Conservation (phyloP, 2,113 vertebrate genomes). For the rabbit (Oryctolagus cuniculus) region mOryCun1.1 NC_091439.1:20453501-20454000, state of each 20-base stretch:
- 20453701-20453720: neutral
- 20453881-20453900: neutral
- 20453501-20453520: neutral
- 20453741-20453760: neutral
- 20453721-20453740: neutral
- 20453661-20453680: neutral
- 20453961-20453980: neutral
- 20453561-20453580: neutral
- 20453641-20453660: too few relatives aligned
- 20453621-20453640: neutral
- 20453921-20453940: neutral
- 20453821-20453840: neutral
- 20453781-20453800: neutral
- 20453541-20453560: neutral
- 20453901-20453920: neutral
- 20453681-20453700: neutral
- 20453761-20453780: neutral
- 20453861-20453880: neutral
- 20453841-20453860: conserved; percentile 1
- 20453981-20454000: neutral
- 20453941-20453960: neutral
- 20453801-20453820: neutral
- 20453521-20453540: neutral
- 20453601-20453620: neutral
- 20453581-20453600: neutral